Evolutionary conservation across 2,888 invertebrate species (phyloP).

Genomic region (Nowickia ferox): DNA sequence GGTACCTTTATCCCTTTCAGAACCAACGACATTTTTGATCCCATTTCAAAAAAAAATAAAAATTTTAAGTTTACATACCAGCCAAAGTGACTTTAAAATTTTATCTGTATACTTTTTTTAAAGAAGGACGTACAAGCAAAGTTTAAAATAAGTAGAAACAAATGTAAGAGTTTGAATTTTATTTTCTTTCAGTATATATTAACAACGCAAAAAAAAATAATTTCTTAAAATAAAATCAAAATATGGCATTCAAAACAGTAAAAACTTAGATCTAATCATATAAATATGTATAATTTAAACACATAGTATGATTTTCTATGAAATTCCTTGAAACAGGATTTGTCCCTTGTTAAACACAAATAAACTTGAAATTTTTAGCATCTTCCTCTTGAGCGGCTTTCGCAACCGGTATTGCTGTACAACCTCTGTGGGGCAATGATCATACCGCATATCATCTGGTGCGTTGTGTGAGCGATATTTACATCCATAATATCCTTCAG

Average conservation of each 20-base stretch:
- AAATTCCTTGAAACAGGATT: neutral
- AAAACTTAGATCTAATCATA: neutral
- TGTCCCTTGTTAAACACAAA: slow-evolving; percentile 26
- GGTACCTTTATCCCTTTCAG: no score
- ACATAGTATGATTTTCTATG: slow-evolving; percentile 1
- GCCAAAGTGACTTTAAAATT: neutral
- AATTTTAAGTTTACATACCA: no score
- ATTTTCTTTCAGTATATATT: neutral
- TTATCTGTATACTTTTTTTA: neutral
- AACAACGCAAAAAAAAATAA: neutral
- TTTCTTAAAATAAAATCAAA: neutral
- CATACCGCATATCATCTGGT: no score
- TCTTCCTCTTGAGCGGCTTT: slow-evolving; percentile 14
- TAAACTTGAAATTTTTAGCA: slow-evolving; percentile 6
- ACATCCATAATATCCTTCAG: no score
- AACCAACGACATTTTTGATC: no score
- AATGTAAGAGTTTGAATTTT: neutral
- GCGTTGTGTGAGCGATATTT: no score
- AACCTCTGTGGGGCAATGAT: no score
- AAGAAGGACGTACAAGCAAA: neutral
- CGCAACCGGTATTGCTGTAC: neutral
- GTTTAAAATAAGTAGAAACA: neutral
- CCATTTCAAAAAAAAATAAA: no score
- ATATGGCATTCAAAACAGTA: neutral
- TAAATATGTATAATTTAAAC: neutral